Percentiles rank a stretch among this genome's conserved stretches.
These are phyloP conservation scores for Bujurquina vittata DNA, from an alignment of 2,113 vertebrate species.

Conservation along the genomic window DNA sequence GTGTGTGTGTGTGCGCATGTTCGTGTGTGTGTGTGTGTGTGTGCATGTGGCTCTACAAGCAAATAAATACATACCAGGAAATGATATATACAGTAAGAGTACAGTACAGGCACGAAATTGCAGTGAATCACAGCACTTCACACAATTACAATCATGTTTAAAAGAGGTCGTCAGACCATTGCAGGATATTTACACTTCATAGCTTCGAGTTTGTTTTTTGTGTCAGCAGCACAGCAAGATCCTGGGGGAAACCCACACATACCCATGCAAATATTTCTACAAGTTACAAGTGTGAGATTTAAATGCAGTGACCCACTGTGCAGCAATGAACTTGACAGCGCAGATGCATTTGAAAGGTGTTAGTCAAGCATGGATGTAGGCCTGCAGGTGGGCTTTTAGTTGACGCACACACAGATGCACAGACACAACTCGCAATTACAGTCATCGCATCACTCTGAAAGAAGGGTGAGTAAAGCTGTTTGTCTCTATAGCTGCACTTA, in stretches of 20 bases:
- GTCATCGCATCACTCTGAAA: conserved; percentile 39
- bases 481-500: conserved; percentile 44
- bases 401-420: conserved; percentile 50
- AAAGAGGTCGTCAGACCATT: neutral
- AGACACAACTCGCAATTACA: conserved; percentile 42
- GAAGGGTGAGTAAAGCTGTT: conserved; percentile 62
- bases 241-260: neutral
- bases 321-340: conserved; percentile 8
- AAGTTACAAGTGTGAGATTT: neutral
- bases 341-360: conserved; percentile 25
- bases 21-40: no score
- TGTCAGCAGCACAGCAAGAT: neutral
- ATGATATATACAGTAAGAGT: neutral
- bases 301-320: neutral
- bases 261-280: neutral
- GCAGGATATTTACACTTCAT: neutral
- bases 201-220: conserved; percentile 1
- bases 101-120: neutral
- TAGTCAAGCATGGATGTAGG: conserved; percentile 38
- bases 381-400: conserved; percentile 53
- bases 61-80: neutral
- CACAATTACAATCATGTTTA: neutral
- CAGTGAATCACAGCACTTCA: neutral
- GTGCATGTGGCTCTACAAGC: no score
- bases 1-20: neutral